Evolutionary conservation across 2,113 vertebrate species (phyloP).

Genomic region (Spermophilus dauricus): DNA sequence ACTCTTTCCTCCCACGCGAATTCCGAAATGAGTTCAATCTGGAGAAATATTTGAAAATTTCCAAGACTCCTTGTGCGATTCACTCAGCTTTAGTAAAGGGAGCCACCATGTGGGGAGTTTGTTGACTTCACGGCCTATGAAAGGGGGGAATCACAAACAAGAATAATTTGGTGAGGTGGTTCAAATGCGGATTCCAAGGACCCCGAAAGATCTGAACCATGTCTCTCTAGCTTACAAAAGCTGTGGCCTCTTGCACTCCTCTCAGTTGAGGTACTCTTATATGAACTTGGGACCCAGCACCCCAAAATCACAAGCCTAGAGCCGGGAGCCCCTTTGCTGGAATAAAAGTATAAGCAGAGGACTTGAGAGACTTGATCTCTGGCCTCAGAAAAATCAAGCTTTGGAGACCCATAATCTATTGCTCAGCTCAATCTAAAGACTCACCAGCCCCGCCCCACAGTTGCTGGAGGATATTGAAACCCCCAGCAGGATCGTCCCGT

Average conservation of each 20-base stretch:
- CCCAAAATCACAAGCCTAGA: background rate
- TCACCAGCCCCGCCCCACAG: background rate
- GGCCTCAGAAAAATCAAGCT: background rate
- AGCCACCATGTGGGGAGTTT: constrained; percentile 88
- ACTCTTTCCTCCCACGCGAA: constrained; percentile 73
- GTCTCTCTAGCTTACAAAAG: background rate
- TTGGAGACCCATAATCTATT: background rate
- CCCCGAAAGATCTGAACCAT: background rate
- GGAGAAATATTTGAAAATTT: constrained; percentile 75
- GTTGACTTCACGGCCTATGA: constrained; percentile 72
- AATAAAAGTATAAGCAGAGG: background rate
- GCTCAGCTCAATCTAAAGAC: background rate
- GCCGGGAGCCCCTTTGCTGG: background rate
- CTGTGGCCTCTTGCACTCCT: too few relatives aligned
- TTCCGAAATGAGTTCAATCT: constrained; percentile 75
- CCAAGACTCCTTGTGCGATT: constrained; percentile 58
- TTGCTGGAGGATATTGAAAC: background rate
- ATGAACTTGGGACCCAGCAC: background rate
- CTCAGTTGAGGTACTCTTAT: background rate
- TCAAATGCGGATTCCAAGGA: background rate
- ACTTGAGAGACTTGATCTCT: background rate
- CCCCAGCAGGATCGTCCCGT: rapidly evolving
- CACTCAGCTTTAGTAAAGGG: constrained; percentile 81
- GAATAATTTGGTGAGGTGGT: background rate
- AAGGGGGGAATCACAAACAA: constrained; percentile 17